Percentiles rank a stretch among this genome's conserved stretches.
Evolutionary conservation across 2,797 vertebrate species (phyloP).

Genomic region (Rhinogobio ventralis): DNA sequence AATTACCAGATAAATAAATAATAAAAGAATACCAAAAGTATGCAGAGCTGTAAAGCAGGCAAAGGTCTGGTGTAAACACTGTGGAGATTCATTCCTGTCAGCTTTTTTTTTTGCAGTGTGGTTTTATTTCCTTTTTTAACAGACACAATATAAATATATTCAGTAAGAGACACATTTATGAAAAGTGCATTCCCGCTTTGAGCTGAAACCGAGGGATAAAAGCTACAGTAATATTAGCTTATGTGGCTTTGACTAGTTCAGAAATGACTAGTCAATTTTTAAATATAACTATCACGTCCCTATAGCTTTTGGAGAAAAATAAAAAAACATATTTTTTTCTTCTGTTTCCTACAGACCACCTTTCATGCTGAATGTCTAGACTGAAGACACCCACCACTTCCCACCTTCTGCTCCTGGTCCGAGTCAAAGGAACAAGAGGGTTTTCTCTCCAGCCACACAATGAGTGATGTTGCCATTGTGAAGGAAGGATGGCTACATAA

Average conservation of each 20-base stretch:
- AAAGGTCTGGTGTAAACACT: not conserved
- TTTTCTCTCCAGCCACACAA: conserved; percentile 69
- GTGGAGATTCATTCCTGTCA: not conserved
- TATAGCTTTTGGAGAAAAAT: not conserved
- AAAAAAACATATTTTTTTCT: not conserved
- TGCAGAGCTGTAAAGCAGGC: not conserved
- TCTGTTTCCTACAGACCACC: conserved; percentile 11
- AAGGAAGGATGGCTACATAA: conserved; percentile 89
- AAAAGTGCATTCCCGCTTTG: not conserved
- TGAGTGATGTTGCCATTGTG: conserved; percentile 84
- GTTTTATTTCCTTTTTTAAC: not conserved
- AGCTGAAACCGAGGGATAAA: not conserved
- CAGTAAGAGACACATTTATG: not conserved
- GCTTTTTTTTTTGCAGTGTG: not conserved
- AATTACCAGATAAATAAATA: not conserved
- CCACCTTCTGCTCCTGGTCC: conserved; percentile 19
- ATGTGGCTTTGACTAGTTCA: not conserved
- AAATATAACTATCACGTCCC: not conserved
- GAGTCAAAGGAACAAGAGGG: not conserved
- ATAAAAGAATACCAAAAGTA: not conserved
- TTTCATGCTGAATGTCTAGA: conserved; percentile 42
- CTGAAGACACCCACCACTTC: conserved; percentile 39
- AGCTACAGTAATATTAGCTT: not conserved
- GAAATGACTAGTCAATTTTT: too few species aligned
- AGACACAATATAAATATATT: not conserved